Evolutionary conservation across 2,888 invertebrate genomes (phyloP), one percentile per base, ranked within the genome.

Genomic region (Cotesia congregata): DNA sequence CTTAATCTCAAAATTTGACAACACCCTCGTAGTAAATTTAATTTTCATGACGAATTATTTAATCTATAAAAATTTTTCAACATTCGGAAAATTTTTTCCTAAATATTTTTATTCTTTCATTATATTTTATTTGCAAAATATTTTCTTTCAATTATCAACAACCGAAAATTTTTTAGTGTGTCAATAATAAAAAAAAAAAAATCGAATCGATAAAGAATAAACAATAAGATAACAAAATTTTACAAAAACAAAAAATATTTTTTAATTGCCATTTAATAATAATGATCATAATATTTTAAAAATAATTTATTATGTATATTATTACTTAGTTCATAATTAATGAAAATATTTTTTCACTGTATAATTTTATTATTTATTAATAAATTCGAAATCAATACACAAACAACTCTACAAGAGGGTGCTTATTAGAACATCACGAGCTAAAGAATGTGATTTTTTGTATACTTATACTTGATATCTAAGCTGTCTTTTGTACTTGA

Each of bases 401-500:
- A 12, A 50, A 50, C 50, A 50, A 50, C 12, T 50, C 50, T 50
- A 50, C 50, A 50, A 50, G 50, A 50, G 50, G 50, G 50, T 50
- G 50, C 50, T 50, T 50, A 50, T 50, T 50, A 50, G 50, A 50
- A 50, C 50, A 50, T 50, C 50, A 12, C 50, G 50, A 50, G 50
- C 50, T 50, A 50, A 50, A 12, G 12, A 50, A 50, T 12, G 50
- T 50, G 50, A 50, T 50, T 50, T 50, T 50, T 50, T 12, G 12
- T 12, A 50, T 50, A 50, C 0, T 50, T 50, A 50, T 12, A 50
- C 50, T 50, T 50, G 50, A 50, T 50, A 68, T 15, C 68, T 68
- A 68, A 40, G 38, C 40, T 68, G 67, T 71, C 60, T 61, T 71
- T 71, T 71, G 71, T 71, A 71, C 71, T 71, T 71, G 20, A 62